Evolutionary conservation across 2,888 invertebrate genomes (phyloP), one percentile per base, ranked within the genome.

Genomic region (Tromatobia lineatoria): DNA sequence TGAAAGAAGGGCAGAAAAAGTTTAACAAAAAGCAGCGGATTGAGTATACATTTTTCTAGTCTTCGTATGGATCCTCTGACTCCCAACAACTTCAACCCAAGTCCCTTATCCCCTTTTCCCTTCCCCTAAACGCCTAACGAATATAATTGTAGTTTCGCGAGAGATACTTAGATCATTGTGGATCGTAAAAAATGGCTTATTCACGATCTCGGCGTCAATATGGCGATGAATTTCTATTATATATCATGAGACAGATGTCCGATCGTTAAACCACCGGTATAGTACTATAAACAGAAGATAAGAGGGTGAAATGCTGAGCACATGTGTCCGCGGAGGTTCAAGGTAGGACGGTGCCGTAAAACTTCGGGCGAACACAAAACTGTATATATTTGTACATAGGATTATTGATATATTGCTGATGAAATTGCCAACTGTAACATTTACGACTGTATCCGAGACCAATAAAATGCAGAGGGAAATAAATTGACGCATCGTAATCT

Each of bases 301-400:
- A 77, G 47, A n/a, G 42, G 29, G 50, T 10, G 38, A 61, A 38
- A 61, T 57, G 15, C 54, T 47, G 54, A 64, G 23, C 47, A 50
- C 47, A 47, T 52, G 54, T 75, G 57, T 59, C 47, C n/a, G 61
- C 61, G 47, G 38, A 8, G 20, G 20, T 64, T 11, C 54, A 47
- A 52, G 45, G 25, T 57, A n/a, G 2, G 13, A 54, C 23, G 57
- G 25, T 42, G 54, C 73, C 57, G 75, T 66, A 67, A 71, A 66
- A 54, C 59, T 23, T 50, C 54, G 42, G 61, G 50, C 50, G 59
- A 69, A 77, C 45, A 77, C 25, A 42, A 64, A 42, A 52, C 84
- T 93, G 93, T 93, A 92, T 85, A 93, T 93, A 92, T 66, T 85
- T 93, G 92, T 93, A 92, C 81, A 92, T 92, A 92, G 85, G 87